These are phyloP conservation scores for Tolypeutes matacus DNA, from an alignment of 2,797 vertebrate genomes.

Conservation along the genomic window DNA sequence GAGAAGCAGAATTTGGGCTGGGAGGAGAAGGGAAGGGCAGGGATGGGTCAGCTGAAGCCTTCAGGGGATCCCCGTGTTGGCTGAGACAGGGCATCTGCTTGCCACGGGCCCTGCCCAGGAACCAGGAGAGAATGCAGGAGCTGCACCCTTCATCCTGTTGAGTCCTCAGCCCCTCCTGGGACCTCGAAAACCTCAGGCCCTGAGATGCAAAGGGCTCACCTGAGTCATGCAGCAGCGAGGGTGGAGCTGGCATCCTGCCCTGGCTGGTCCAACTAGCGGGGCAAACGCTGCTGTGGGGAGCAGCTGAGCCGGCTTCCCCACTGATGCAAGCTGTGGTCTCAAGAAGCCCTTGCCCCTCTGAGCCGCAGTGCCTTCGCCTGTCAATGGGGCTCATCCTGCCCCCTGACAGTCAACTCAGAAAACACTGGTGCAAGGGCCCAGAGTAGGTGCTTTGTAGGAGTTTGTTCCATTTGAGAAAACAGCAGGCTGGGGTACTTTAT, in stretches of 20 bases:
- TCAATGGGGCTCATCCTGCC: not conserved
- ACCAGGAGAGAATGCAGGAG: not conserved
- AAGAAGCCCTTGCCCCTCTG: not conserved
- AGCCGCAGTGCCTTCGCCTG: not conserved
- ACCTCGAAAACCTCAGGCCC: not conserved
- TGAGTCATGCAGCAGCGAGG: not conserved
- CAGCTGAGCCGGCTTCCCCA: not conserved
- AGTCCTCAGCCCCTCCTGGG: not conserved
- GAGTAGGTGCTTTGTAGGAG: not conserved
- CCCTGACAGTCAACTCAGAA: not conserved
- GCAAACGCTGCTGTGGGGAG: not conserved
- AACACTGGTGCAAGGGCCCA: fast-evolving
- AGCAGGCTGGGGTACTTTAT: not conserved
- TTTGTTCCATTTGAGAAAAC: not conserved
- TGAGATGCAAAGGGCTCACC: not conserved
- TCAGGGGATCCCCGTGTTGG: too few species aligned
- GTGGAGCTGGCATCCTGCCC: not conserved
- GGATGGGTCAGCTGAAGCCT: not conserved
- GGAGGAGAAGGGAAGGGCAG: not conserved
- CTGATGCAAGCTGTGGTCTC: not conserved
- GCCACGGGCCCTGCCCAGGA: not conserved
- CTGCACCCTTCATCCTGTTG: too few species aligned
- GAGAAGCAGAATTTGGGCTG: not conserved
- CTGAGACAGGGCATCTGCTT: not conserved
- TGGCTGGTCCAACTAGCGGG: not conserved